Conservation (phyloP, 2,888 invertebrate genomes). For the Archips xylosteana region DNA sequence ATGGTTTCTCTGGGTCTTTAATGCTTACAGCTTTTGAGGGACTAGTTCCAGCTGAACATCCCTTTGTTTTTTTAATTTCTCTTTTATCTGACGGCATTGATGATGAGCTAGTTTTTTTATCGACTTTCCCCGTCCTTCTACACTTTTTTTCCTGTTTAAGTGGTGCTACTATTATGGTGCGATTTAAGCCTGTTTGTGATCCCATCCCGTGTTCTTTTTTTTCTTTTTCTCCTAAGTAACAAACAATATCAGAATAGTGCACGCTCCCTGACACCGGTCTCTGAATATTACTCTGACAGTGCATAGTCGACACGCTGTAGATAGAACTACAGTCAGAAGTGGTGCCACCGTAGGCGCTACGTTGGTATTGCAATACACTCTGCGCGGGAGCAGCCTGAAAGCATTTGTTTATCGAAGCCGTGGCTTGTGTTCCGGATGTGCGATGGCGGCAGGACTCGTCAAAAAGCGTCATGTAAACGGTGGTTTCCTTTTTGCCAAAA, state of each 20-base stretch:
- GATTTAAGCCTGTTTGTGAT: slow-evolving; percentile 44
- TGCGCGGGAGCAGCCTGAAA: slow-evolving; percentile 62
- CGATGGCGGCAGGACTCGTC: slow-evolving; percentile 55
- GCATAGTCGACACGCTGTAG: slow-evolving; percentile 49
- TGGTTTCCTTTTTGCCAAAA: slow-evolving; percentile 61
- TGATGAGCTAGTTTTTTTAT: slow-evolving; percentile 2
- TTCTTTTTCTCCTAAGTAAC: slow-evolving; percentile 67
- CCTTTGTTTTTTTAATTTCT: neutral
- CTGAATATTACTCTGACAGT: slow-evolving; percentile 43
- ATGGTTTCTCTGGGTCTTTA: slow-evolving; percentile 56
- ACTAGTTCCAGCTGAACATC: slow-evolving; percentile 44
- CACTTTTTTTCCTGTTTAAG: slow-evolving; percentile 1
- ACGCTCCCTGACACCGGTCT: slow-evolving; percentile 43
- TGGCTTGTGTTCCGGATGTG: slow-evolving; percentile 74
- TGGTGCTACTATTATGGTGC: slow-evolving; percentile 3
- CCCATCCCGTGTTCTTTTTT: slow-evolving; percentile 66
- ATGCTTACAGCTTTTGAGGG: slow-evolving; percentile 64
- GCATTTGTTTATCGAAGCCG: slow-evolving; percentile 77
- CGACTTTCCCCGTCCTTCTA: neutral
- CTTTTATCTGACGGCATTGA: neutral
- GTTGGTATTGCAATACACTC: slow-evolving; percentile 41
- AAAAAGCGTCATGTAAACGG: slow-evolving; percentile 70
- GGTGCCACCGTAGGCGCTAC: slow-evolving; percentile 36
- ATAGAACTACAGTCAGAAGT: slow-evolving; percentile 52
- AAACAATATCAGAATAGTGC: slow-evolving; percentile 62